A percentile compares a stretch with the other conserved stretches of the same genome.
Conservation (phyloP, 2,797 vertebrate species). For the Erpetoichthys calabaricus region DNA sequence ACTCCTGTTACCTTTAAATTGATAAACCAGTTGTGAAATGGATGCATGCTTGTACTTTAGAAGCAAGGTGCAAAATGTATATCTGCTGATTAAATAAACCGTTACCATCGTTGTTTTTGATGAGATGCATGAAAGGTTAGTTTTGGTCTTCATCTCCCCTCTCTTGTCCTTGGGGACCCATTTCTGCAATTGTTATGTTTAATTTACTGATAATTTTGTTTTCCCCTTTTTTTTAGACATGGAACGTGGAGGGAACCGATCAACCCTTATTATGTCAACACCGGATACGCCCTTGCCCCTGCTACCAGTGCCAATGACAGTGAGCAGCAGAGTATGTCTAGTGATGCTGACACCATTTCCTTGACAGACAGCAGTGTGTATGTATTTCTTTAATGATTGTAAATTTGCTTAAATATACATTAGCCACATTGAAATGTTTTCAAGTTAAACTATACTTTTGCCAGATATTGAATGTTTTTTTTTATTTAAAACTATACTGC, state of each 20-base stretch:
- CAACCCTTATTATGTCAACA: slow-evolving; percentile 82
- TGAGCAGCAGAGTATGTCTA: slow-evolving; percentile 97
- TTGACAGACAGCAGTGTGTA: slow-evolving; percentile 94
- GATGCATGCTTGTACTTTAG: no score
- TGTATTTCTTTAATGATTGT: slow-evolving; percentile 30
- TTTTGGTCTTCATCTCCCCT: slow-evolving; percentile 7
- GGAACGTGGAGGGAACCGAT: slow-evolving; percentile 68
- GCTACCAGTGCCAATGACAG: slow-evolving; percentile 90
- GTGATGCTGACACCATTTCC: slow-evolving; percentile 85
- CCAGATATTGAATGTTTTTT: background rate
- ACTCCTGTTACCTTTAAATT: no score
- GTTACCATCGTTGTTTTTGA: no score
- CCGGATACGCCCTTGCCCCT: slow-evolving; percentile 73
- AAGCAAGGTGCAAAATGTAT: no score
- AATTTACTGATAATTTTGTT: background rate
- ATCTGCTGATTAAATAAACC: no score
- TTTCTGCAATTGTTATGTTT: background rate
- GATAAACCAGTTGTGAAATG: no score
- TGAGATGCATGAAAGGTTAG: background rate
- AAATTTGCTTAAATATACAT: background rate
- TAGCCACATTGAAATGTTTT: background rate
- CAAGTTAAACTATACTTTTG: background rate
- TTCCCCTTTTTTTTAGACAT: slow-evolving; percentile 31
- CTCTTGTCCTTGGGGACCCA: background rate
- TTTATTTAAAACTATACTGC: background rate